Evolutionary conservation across 2,113 vertebrate genomes (phyloP).

Genomic region (Ictalurus punctatus): DNA sequence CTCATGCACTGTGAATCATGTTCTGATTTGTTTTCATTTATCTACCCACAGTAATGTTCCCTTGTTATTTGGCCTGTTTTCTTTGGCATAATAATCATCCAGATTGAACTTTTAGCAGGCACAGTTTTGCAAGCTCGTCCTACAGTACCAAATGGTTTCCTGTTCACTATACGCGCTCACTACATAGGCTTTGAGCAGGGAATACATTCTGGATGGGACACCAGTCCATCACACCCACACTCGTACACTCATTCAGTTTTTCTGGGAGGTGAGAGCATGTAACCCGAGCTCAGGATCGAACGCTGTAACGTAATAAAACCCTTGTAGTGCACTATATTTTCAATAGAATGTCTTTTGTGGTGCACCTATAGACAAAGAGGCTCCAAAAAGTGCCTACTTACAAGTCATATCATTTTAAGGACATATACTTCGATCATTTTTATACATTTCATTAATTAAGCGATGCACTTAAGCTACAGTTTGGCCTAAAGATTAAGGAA

Average conservation of each 20-base stretch:
- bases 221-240: not conserved
- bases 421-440: not conserved
- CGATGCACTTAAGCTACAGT: not conserved
- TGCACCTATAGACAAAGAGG: not conserved
- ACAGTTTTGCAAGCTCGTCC: not conserved
- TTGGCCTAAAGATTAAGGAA: not conserved
- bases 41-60: not conserved
- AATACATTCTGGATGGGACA: not conserved
- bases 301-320: not conserved
- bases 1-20: not conserved
- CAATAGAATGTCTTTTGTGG: not conserved
- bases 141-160: not conserved
- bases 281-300: not conserved
- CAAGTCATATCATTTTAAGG: not conserved
- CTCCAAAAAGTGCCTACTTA: not conserved
- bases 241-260: not conserved
- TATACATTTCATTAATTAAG: not conserved
- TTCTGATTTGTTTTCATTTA: not conserved
- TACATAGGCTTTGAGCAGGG: not conserved
- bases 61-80: not conserved
- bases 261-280: not conserved
- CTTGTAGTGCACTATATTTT: not conserved
- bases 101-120: not conserved
- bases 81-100: not conserved
- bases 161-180: not conserved